Percentiles rank a stretch among this genome's conserved stretches.
phyloP scores from a whole-genome alignment of 2,888 invertebrate genomes.

The Hartigia nigra region DNA sequence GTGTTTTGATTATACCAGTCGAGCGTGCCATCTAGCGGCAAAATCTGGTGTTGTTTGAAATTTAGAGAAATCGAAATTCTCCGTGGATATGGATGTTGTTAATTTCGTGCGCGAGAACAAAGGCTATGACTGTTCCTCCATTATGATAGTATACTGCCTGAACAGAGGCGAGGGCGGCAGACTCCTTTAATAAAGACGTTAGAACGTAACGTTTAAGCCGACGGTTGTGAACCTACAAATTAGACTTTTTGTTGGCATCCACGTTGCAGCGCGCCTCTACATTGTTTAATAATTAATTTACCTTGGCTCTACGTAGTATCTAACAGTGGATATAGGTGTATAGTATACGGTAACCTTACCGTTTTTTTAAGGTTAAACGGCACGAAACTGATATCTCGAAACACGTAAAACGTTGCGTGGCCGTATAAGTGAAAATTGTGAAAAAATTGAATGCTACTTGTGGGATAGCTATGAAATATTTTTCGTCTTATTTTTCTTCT shows the following conservation, averaged over 20 bases:
- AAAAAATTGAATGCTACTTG: not conserved
- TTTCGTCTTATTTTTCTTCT: conserved; percentile 13
- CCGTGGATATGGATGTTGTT: not conserved
- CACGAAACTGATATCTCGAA: not conserved
- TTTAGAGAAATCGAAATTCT: conserved; percentile 1
- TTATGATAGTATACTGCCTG: conserved; percentile 41
- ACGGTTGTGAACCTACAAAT: conserved; percentile 32
- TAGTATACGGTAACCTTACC: not conserved
- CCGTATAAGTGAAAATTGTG: not conserved
- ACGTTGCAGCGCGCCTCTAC: conserved; percentile 4
- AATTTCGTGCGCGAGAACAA: not conserved
- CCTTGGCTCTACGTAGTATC: conserved; percentile 22
- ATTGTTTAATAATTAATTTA: conserved; percentile 54
- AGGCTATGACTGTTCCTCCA: conserved; percentile 14
- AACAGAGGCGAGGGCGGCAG: conserved; percentile 26
- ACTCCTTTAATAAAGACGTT: conserved; percentile 49
- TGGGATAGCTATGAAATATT: conserved; percentile 11
- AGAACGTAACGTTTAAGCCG: conserved; percentile 26
- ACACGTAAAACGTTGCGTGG: not conserved
- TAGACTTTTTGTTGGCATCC: conserved; percentile 28
- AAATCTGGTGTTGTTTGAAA: not conserved
- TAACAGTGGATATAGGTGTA: not conserved
- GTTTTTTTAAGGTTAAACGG: not conserved
- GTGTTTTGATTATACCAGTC: no score
- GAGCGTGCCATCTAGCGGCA: no score